Evolutionary conservation across 2,113 vertebrate species (phyloP), one percentile per base, ranked within the genome.

Genomic region (Podarcis muralis): DNA sequence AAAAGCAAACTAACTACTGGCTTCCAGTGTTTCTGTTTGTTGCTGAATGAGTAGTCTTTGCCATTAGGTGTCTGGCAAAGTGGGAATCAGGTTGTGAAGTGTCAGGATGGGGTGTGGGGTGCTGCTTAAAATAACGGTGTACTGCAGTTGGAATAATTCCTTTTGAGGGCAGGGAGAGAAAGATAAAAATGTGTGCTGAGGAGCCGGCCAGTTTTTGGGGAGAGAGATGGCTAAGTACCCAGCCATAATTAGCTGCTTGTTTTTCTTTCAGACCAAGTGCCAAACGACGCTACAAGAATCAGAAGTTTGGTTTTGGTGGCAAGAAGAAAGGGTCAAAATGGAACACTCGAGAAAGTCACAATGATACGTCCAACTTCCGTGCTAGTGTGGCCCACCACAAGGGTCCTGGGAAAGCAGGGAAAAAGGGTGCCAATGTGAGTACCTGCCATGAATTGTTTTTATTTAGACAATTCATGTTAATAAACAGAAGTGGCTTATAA

Each of bases 221-320:
- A 27, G 16, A 86, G 1, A 32, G 1, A 1, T 78, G 43, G 59
- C 2, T 16, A 81, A 25, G 11, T n/a, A 32, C 37, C 35, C 16
- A 12, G 37, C 25, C 6, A 11, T 32, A 37, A 1, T 1, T 78
- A 22, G 83, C 59, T 88, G 20, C 0, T 1, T n/a, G 5, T 90
- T 89, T 37, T 91, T 93, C 94, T 87, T 90, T 81, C 93, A 99
- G 99, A 53, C 96, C 97, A 43, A 99, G 92, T 78, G 95, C 98
- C 23, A 99, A 99, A 96, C 98, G 98, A 88, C 98, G 98, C 71
- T 99, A 96, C 94, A 99, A 99, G 95, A 98, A 99, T 90, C 97
- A 99, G 93, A 98, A 96, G 93, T 99, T 99, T 95, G 99, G 99
- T 84, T 99, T 98, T 91, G 99, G 99, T 20, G 99, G 99, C 11